These are phyloP conservation scores for Meteorus colon DNA, from an alignment of 2,888 invertebrate genomes.

Conservation along the genomic window DNA sequence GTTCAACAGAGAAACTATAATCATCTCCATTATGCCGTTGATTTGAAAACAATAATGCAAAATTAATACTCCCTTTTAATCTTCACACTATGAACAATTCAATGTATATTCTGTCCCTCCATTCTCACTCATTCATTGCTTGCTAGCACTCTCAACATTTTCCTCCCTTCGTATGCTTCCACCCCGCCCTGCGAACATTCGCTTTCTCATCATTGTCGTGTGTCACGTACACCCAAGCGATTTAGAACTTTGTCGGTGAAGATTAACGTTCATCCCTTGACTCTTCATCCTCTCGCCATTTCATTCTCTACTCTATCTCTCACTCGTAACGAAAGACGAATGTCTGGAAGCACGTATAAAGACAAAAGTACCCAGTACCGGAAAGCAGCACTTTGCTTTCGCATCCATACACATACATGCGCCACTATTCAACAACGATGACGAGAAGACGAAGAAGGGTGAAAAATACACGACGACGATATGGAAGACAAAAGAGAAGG, in stretches of 20 bases:
- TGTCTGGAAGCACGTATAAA: constrained; percentile 46
- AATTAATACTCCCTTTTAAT: not conserved
- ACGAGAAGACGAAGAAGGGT: constrained; percentile 11
- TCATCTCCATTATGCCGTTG: not conserved
- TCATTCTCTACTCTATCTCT: constrained; percentile 18
- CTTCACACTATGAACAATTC: not conserved
- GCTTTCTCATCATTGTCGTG: constrained; percentile 36
- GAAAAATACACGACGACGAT: constrained; percentile 19
- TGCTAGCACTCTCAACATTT: not conserved
- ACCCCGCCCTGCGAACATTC: constrained; percentile 29
- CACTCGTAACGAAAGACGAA: constrained; percentile 42
- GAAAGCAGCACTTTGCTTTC: constrained; percentile 43
- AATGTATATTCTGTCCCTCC: not conserved
- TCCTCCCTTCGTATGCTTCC: not conserved
- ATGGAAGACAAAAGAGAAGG: constrained; percentile 25
- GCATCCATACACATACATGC: not conserved
- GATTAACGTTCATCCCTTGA: constrained; percentile 19
- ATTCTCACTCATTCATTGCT: not conserved
- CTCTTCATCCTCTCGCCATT: constrained; percentile 8
- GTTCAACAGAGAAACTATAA: not conserved
- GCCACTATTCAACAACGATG: constrained; percentile 17
- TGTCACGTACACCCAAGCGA: constrained; percentile 32
- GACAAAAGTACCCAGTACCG: constrained; percentile 35
- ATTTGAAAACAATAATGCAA: not conserved
- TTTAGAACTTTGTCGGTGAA: constrained; percentile 22